Percentiles rank a stretch among this genome's conserved stretches.
Evolutionary conservation across 2,888 invertebrate species (phyloP).

Genomic region (Oxycera nigricornis): DNA sequence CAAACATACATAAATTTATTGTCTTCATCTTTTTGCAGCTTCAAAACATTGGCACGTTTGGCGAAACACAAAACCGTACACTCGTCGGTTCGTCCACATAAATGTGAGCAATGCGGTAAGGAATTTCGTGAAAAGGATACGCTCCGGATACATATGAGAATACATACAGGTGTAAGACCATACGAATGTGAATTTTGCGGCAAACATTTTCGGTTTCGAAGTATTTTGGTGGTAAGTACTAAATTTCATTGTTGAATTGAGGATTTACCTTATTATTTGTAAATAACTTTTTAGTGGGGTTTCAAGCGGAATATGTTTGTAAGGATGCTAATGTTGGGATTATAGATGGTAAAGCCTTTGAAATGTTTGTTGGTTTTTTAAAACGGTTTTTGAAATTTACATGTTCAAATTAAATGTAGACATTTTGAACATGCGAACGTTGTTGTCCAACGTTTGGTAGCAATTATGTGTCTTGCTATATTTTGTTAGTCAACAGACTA

Average conservation of each 20-base stretch:
- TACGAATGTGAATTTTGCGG: slow-evolving; percentile 78
- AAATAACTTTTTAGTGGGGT: not conserved
- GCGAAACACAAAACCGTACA: slow-evolving; percentile 66
- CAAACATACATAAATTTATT: too few relatives aligned
- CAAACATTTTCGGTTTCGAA: slow-evolving; percentile 78
- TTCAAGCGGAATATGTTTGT: not conserved
- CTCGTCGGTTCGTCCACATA: slow-evolving; percentile 67
- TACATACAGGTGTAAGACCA: slow-evolving; percentile 81
- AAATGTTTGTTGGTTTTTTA: not conserved
- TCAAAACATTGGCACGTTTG: slow-evolving; percentile 52
- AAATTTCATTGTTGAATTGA: slow-evolving; percentile 11
- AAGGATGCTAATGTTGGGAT: not conserved
- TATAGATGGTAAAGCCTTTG: not conserved
- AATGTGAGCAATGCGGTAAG: slow-evolving; percentile 68
- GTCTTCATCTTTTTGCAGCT: slow-evolving; percentile 48
- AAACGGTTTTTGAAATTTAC: too few relatives aligned
- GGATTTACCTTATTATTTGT: slow-evolving; percentile 1
- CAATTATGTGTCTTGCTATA: too few relatives aligned
- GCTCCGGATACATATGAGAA: slow-evolving; percentile 75
- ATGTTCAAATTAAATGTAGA: too few relatives aligned
- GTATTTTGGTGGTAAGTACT: slow-evolving; percentile 69
- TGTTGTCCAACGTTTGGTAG: too few relatives aligned
- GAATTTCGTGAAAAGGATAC: slow-evolving; percentile 74
- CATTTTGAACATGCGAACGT: too few relatives aligned
- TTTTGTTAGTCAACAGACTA: too few relatives aligned